phyloP scores from a whole-genome alignment of 2,797 vertebrate species.

The Gymnothorax javanicus region DNA sequence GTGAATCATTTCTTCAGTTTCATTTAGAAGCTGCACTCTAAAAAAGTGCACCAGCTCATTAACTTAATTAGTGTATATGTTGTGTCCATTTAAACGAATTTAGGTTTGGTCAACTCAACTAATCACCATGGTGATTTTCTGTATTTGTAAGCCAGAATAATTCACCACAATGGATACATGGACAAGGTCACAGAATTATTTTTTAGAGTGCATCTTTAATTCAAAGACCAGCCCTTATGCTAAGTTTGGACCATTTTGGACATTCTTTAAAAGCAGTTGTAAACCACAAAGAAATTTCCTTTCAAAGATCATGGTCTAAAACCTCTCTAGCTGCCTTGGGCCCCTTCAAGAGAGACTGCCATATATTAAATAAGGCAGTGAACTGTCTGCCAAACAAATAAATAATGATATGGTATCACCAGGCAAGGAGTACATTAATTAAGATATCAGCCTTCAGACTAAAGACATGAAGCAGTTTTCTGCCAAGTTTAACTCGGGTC shows the following conservation, averaged over 20 bases:
- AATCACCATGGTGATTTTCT: too few species aligned
- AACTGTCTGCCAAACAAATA: conserved; percentile 19
- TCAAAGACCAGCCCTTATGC: background rate
- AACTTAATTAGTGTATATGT: too few species aligned
- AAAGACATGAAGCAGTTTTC: conserved; percentile 7
- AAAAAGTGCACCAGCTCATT: too few species aligned
- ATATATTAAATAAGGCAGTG: conserved; percentile 12
- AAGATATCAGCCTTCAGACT: conserved; percentile 26
- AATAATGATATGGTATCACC: conserved; percentile 10
- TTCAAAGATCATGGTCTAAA: background rate
- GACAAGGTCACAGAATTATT: too few species aligned
- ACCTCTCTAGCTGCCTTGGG: background rate
- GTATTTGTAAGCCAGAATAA: too few species aligned
- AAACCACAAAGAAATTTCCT: background rate
- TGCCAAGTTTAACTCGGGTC: background rate
- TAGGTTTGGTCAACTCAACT: too few species aligned
- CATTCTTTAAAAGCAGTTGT: background rate
- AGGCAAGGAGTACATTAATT: conserved; percentile 30
- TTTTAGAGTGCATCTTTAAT: background rate
- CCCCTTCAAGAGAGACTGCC: background rate
- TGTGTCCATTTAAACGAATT: too few species aligned
- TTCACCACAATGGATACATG: too few species aligned
- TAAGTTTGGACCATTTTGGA: background rate
- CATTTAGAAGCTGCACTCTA: too few species aligned
- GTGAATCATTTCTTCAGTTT: background rate